These are phyloP conservation scores for Tragelaphus scriptus DNA, from an alignment of 2,113 vertebrate species.

Conservation along the genomic window DNA sequence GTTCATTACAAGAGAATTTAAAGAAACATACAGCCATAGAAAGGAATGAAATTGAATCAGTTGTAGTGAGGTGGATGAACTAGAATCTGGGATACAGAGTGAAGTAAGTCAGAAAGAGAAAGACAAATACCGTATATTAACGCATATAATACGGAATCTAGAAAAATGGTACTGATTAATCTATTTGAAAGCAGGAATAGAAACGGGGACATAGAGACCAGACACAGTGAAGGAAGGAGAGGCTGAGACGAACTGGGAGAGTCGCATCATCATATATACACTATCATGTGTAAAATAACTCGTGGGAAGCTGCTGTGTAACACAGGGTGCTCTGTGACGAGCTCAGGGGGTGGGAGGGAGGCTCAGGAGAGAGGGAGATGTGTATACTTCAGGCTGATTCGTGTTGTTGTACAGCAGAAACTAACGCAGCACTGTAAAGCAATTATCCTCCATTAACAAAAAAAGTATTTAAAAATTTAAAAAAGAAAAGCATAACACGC, in stretches of 20 bases:
- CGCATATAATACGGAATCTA: neutral
- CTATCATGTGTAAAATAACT: neutral
- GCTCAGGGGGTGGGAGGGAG: neutral
- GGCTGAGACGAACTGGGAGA: neutral
- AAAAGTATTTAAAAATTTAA: neutral
- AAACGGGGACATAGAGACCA: rapidly evolving
- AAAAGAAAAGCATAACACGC: neutral
- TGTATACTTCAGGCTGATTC: neutral
- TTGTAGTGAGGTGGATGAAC: neutral
- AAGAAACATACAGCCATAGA: neutral
- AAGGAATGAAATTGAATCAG: rapidly evolving
- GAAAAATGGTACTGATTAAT: neutral
- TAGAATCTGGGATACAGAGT: neutral
- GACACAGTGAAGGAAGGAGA: neutral
- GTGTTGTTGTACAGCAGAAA: neutral
- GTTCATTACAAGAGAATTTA: neutral
- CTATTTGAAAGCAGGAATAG: neutral
- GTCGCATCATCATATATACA: neutral
- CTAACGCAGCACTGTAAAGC: neutral
- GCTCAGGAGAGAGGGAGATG: neutral
- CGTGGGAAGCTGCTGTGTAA: neutral
- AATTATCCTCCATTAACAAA: neutral
- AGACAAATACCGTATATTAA: neutral
- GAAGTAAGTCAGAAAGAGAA: neutral
- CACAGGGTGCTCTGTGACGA: neutral